A percentile compares a stretch with the other conserved stretches of the same genome.
These are phyloP conservation scores for Ailuropoda melanoleuca DNA, from an alignment of 2,113 vertebrate species.

Conservation along the genomic window DNA sequence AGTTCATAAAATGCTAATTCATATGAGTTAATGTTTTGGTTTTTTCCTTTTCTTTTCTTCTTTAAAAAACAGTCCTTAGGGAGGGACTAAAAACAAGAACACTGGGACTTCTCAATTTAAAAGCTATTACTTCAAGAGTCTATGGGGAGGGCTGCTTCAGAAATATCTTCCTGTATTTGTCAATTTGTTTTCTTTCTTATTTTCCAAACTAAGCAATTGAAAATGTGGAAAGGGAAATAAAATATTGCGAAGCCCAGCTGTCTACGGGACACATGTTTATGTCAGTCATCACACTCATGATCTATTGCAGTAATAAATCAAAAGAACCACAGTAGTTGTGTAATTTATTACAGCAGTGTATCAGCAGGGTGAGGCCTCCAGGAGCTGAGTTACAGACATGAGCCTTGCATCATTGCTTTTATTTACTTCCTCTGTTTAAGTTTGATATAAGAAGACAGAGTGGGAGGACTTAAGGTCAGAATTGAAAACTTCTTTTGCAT, in stretches of 20 bases:
- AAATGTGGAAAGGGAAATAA: conserved; percentile 63
- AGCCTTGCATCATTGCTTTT: conserved; percentile 16
- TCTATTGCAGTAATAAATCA: conserved; percentile 67
- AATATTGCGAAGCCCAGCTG: conserved; percentile 46
- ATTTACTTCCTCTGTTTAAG: conserved; percentile 60
- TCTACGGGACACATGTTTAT: conserved; percentile 57
- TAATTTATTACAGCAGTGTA: conserved; percentile 65
- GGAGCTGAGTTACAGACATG: not conserved
- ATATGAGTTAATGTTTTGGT: not conserved
- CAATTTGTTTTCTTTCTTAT: conserved; percentile 56
- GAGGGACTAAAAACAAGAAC: not conserved
- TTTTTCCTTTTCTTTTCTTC: not conserved
- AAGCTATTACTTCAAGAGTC: conserved; percentile 38
- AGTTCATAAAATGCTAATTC: conserved; percentile 52
- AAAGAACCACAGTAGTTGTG: not conserved
- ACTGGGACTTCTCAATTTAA: conserved; percentile 53
- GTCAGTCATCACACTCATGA: conserved; percentile 59
- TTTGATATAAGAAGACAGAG: conserved; percentile 35
- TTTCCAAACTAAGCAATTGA: conserved; percentile 53
- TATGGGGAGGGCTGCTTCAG: not conserved
- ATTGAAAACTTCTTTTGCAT: not conserved
- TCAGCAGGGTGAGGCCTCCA: conserved; percentile 32
- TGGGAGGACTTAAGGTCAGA: not conserved
- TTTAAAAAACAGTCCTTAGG: conserved; percentile 3
- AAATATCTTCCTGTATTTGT: not conserved